Conservation (phyloP, 2,797 vertebrate genomes). For the Miichthys miiuy region DNA sequence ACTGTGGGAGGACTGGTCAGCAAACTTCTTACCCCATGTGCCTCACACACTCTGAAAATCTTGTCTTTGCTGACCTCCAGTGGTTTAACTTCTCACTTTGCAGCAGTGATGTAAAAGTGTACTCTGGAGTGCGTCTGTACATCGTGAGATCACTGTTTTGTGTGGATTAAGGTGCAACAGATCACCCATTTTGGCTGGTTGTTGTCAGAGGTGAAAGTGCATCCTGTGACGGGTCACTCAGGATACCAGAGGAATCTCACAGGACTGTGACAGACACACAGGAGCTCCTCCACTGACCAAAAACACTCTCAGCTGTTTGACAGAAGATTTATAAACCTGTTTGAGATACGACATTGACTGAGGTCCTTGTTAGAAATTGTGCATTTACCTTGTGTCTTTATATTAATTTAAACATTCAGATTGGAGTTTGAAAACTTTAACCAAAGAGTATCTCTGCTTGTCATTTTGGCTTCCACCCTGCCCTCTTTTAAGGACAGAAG, state of each 20-base stretch:
- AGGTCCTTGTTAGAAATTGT: slow-evolving; percentile 69
- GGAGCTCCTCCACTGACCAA: slow-evolving; percentile 62
- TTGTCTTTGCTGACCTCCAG: neutral
- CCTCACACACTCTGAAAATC: neutral
- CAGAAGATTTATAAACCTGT: slow-evolving; percentile 71
- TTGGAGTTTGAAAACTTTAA: slow-evolving; percentile 21
- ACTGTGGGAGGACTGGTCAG: too few relatives aligned
- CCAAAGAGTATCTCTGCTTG: neutral
- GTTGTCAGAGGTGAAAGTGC: too few relatives aligned
- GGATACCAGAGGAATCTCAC: slow-evolving; percentile 99
- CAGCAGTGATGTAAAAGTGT: neutral
- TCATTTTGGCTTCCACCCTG: too few relatives aligned
- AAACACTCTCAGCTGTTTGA: slow-evolving; percentile 68
- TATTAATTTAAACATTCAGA: slow-evolving; percentile 74
- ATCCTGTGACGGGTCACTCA: slow-evolving; percentile 93
- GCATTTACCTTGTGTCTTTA: slow-evolving; percentile 76
- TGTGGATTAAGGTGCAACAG: too few relatives aligned
- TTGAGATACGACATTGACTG: slow-evolving; percentile 71
- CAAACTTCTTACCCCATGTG: too few relatives aligned
- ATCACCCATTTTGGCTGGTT: too few relatives aligned
- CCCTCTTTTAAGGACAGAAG: too few relatives aligned
- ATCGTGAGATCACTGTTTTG: neutral
- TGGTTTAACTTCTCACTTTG: neutral
- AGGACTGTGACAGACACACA: slow-evolving; percentile 96
- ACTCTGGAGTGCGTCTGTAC: neutral